Conservation (phyloP, 2,888 invertebrate genomes). For the Amblyjoppa fuscipennis region DNA sequence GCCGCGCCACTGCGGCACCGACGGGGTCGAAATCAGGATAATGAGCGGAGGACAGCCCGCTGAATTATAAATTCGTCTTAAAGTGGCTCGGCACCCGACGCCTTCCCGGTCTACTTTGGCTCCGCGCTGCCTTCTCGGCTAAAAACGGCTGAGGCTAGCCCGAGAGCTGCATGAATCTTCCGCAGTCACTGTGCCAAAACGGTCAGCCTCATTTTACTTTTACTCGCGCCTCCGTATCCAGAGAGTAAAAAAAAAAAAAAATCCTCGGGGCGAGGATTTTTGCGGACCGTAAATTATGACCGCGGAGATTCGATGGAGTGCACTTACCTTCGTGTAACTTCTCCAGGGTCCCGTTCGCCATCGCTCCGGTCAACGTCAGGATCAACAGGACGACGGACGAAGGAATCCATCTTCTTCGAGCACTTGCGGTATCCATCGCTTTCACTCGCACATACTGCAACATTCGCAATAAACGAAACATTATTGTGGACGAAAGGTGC, state of each 20-base stretch:
- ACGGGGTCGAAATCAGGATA: conserved; percentile 74
- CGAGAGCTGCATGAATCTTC: conserved; percentile 6
- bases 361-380: conserved; percentile 71
- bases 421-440: conserved; percentile 80
- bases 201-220: conserved; percentile 40
- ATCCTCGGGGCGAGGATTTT: background rate
- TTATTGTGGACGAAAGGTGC: too few relatives aligned
- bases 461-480: conserved; percentile 26
- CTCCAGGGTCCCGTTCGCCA: conserved; percentile 81
- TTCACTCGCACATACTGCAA: conserved; percentile 79
- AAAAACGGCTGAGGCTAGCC: conserved; percentile 17
- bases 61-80: conserved; percentile 75
- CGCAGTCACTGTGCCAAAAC: conserved; percentile 42
- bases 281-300: background rate
- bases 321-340: conserved; percentile 83
- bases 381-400: conserved; percentile 75
- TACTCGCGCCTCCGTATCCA: background rate
- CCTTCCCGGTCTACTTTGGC: conserved; percentile 58
- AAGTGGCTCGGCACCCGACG: conserved; percentile 71
- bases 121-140: conserved; percentile 5
- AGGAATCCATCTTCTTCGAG: conserved; percentile 76
- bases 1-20: conserved; percentile 31
- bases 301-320: background rate
- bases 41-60: conserved; percentile 70
- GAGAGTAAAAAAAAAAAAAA: conserved; percentile 23